These are phyloP conservation scores for Elanus axillaris DNA, from an alignment of 2,113 vertebrate species.

Conservation along the genomic window DNA sequence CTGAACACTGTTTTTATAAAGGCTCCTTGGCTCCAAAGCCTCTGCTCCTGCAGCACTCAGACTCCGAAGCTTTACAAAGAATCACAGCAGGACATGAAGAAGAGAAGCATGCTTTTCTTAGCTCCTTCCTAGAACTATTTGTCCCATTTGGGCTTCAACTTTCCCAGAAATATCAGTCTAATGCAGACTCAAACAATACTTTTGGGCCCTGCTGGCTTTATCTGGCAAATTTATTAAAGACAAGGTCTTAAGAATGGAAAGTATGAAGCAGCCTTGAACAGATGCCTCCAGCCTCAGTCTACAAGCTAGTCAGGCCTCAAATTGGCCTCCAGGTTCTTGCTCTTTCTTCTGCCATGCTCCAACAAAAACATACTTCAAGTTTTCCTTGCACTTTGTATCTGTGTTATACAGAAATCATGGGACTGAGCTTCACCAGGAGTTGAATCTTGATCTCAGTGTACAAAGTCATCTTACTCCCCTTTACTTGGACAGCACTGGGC, in stretches of 20 bases:
- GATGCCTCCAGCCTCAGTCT: neutral
- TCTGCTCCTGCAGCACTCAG: neutral
- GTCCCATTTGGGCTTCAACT: constrained; percentile 5
- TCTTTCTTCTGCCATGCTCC: neutral
- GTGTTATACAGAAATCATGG: neutral
- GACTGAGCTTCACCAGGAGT: neutral
- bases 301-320: neutral
- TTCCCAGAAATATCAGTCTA: constrained; percentile 46
- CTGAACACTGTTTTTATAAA: neutral
- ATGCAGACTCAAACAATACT: constrained; percentile 26
- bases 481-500: neutral
- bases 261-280: constrained; percentile 32
- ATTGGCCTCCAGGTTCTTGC: constrained; percentile 8
- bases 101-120: constrained; percentile 32
- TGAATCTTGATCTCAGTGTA: neutral
- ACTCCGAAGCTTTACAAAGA: constrained; percentile 30
- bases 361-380: constrained; percentile 3
- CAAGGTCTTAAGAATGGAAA: constrained; percentile 42
- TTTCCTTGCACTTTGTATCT: neutral
- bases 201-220: neutral
- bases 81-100: constrained; percentile 29
- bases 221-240: constrained; percentile 31
- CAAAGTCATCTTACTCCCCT: neutral
- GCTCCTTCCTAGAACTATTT: constrained; percentile 57
- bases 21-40: neutral